Percentiles rank a stretch among this genome's conserved stretches.
phyloP scores from a whole-genome alignment of 1,140 invertebrate genomes.

The Pseudomyrmex dendroicus region DNA sequence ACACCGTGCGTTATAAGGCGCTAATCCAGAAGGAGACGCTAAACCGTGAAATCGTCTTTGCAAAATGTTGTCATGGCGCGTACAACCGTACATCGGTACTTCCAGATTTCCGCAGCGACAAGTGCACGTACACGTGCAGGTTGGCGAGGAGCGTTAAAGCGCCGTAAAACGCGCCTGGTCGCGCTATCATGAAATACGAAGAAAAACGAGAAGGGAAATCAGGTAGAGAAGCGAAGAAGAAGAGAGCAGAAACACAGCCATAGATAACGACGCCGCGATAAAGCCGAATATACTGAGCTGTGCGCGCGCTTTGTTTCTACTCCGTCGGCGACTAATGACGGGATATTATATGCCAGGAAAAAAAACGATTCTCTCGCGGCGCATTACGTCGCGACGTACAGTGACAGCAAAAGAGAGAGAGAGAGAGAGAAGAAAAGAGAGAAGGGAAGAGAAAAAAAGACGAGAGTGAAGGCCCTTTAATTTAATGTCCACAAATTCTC shows the following conservation, averaged over 20 bases:
- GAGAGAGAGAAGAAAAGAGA: slow-evolving; percentile 1
- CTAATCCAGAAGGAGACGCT: not conserved
- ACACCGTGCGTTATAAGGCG: not conserved
- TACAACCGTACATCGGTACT: slow-evolving; percentile 33
- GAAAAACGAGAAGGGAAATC: not conserved
- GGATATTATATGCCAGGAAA: slow-evolving; percentile 64
- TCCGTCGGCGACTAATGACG: slow-evolving; percentile 67
- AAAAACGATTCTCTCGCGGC: slow-evolving; percentile 61
- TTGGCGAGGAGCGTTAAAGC: slow-evolving; percentile 60
- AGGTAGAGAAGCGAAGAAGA: not conserved
- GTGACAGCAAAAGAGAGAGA: slow-evolving; percentile 10
- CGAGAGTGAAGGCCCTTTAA: slow-evolving; percentile 40
- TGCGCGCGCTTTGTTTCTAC: slow-evolving; percentile 60
- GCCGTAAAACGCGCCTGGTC: slow-evolving; percentile 57
- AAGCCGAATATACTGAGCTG: slow-evolving; percentile 14
- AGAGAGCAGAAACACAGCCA: not conserved
- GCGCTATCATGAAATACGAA: slow-evolving; percentile 54
- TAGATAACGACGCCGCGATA: slow-evolving; percentile 63
- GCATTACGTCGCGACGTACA: slow-evolving; percentile 38
- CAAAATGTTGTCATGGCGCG: slow-evolving; percentile 41
- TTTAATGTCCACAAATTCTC: slow-evolving; percentile 52
- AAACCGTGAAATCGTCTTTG: slow-evolving; percentile 30
- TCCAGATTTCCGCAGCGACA: slow-evolving; percentile 30
- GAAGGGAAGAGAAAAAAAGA: not conserved
- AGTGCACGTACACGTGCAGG: slow-evolving; percentile 6